Evolutionary conservation across 2,888 invertebrate genomes (phyloP).

Genomic region (Caenorhabditis imperialis): DNA sequence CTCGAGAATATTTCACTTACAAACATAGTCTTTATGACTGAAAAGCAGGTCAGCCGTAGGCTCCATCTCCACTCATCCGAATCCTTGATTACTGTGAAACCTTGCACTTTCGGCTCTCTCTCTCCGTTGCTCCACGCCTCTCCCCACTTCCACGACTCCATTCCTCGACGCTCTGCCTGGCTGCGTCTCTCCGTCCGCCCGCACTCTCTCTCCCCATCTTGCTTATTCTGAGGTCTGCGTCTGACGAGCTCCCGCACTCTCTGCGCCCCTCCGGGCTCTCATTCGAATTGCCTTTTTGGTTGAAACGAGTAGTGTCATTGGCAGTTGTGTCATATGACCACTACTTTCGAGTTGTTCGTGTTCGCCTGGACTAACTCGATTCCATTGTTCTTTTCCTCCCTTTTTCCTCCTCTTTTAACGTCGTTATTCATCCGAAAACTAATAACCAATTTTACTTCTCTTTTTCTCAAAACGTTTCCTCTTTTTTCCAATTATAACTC

Average conservation of each 20-base stretch:
- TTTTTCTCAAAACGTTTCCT: too few species aligned
- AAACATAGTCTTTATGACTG: too few species aligned
- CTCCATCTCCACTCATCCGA: too few species aligned
- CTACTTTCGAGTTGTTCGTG: slow-evolving; percentile 4
- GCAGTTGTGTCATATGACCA: slow-evolving; percentile 34
- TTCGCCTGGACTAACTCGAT: slow-evolving; percentile 6
- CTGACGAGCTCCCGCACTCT: slow-evolving; percentile 5
- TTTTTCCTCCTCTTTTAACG: slow-evolving; percentile 10
- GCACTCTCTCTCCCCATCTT: slow-evolving; percentile 11
- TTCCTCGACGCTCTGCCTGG: neutral
- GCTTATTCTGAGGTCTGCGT: slow-evolving; percentile 25
- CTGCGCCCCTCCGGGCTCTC: slow-evolving; percentile 11
- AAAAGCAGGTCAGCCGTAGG: too few species aligned
- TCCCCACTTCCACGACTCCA: slow-evolving; percentile 14
- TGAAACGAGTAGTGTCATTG: slow-evolving; percentile 50
- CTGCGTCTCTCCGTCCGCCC: slow-evolving; percentile 21
- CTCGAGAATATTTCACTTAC: too few species aligned
- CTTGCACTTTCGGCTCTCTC: neutral
- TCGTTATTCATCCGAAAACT: slow-evolving; percentile 14
- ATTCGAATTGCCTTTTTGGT: slow-evolving; percentile 51
- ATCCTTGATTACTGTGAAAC: too few species aligned
- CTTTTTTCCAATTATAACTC: too few species aligned
- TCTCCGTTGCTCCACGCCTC: slow-evolving; percentile 2
- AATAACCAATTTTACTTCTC: slow-evolving; percentile 24
- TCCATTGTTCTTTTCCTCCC: slow-evolving; percentile 12